Evolutionary conservation across 1,140 invertebrate genomes (phyloP).

Genomic region (Mya arenaria): DNA sequence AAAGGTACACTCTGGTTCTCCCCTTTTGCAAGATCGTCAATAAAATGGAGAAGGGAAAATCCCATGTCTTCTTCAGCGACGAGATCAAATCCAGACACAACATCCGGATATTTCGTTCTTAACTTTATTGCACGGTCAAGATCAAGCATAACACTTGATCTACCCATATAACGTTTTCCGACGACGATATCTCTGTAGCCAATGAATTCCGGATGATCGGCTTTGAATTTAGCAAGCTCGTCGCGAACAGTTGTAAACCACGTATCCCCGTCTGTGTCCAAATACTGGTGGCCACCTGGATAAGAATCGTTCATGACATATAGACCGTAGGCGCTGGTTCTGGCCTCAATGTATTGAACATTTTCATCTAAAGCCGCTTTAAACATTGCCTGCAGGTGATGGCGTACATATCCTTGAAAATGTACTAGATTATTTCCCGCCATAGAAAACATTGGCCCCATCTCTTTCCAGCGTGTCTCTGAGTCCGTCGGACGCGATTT

Average conservation of each 20-base stretch:
- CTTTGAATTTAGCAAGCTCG: conserved; percentile 20
- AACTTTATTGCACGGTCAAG: conserved; percentile 37
- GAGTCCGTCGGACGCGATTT: conserved; percentile 44
- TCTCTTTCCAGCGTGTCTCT: conserved; percentile 51
- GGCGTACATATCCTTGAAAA: conserved; percentile 44
- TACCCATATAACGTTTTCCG: background rate
- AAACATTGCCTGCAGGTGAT: conserved; percentile 59
- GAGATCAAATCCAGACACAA: conserved; percentile 67
- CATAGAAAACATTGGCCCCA: conserved; percentile 40
- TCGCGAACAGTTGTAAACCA: conserved; percentile 38
- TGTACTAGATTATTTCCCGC: conserved; percentile 36
- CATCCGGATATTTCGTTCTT: conserved; percentile 61
- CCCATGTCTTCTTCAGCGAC: conserved; percentile 71
- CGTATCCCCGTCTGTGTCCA: conserved; percentile 51
- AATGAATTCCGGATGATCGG: conserved; percentile 61
- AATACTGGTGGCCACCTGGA: conserved; percentile 49
- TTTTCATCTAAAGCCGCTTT: conserved; percentile 61
- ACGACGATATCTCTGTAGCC: conserved; percentile 58
- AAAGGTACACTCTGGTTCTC: conserved; percentile 55
- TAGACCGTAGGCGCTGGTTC: conserved; percentile 34
- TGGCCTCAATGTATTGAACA: conserved; percentile 65
- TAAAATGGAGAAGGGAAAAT: conserved; percentile 64
- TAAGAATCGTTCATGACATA: conserved; percentile 56
- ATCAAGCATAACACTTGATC: background rate
- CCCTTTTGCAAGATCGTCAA: conserved; percentile 52